These are phyloP conservation scores for Mythimna lalbum DNA, from an alignment of 2,888 invertebrate genomes.

Conservation along the genomic window DNA sequence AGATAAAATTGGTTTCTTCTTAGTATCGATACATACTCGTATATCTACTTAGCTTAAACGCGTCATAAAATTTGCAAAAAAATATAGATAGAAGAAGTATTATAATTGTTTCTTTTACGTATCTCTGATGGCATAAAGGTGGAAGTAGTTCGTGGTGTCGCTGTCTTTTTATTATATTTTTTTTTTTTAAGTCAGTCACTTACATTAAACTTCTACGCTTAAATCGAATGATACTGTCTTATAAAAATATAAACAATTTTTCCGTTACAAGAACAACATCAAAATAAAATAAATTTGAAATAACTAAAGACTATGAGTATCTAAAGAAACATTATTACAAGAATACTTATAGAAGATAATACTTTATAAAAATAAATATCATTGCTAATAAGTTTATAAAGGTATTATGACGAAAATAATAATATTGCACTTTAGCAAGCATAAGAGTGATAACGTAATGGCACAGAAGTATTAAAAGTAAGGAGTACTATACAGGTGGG, in stretches of 20 bases:
- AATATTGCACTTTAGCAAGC: constrained; percentile 65
- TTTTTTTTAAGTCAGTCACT: constrained; percentile 23
- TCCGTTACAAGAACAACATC: constrained; percentile 64
- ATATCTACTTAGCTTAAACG: constrained; percentile 24
- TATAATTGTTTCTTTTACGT: constrained; percentile 36
- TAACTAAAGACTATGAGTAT: constrained; percentile 58
- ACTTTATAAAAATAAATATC: constrained; percentile 67
- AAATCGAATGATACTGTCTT: constrained; percentile 73
- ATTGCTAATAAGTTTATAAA: constrained; percentile 59
- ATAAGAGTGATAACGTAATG: constrained; percentile 67
- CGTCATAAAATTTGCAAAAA: constrained; percentile 33
- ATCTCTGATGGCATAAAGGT: constrained; percentile 30
- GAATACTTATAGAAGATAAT: constrained; percentile 52
- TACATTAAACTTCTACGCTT: constrained; percentile 56
- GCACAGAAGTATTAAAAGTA: constrained; percentile 74
- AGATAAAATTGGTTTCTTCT: constrained; percentile 22
- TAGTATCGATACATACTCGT: constrained; percentile 23
- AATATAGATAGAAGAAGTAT: constrained; percentile 43
- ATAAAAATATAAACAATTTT: constrained; percentile 81
- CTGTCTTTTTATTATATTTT: constrained; percentile 25
- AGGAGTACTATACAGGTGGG: constrained; percentile 77
- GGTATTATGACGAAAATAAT: constrained; percentile 30
- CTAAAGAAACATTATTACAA: constrained; percentile 46
- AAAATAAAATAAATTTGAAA: constrained; percentile 59
- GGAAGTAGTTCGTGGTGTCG: constrained; percentile 31